Base-by-base conservation (phyloP, 2,113 vertebrate species). In the Oceanodroma tethys region DNA sequence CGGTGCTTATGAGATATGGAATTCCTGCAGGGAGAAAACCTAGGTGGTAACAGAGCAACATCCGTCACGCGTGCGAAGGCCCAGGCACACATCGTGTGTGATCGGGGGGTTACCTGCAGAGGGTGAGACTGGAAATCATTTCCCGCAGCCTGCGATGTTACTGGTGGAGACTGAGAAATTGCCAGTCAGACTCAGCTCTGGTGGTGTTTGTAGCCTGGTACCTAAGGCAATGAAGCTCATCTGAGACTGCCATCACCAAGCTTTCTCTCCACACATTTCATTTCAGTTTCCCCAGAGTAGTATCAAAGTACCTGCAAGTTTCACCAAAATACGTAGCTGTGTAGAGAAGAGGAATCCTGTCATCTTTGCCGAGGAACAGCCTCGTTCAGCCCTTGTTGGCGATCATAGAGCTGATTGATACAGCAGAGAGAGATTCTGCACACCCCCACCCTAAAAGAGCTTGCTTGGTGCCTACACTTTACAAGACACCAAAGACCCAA, bases 231-330 rank as follows among this genome's bases (percentile, higher is more conserved):
- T 6, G 40, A 90, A 88, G 62, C 58, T 93, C 58, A 76, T 60
- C 62, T 0, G 0, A 72, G 16, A 10, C 9, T 22, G 14, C 30
- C 32, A 52, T 55, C 0, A 0, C 43, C 25, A 58, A 58, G 27
- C 59, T 78, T 84, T 55, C 56, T 63, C 81, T 66, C 32, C 52
- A 23, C 13, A 13, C 21, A 10, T 66, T 87, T 50, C 32, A 59
- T 17, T 21, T 90, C 30, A 1, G 13, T 71, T 84, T 90, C 70
- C n/a, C 32, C 63, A 36, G 20, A 14, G n/a, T 8, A 62, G 16
- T n/a, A 74, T 16, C 22, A 19, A 75, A 88, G 42, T 17, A 50
- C 56, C 40, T 50, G 38, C 42, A 62, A 86, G 30, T 78, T 83
- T 78, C 73, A 70, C 38, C 55, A 53, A 92, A 83, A 93, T 11